Evolutionary conservation across 2,797 vertebrate species (phyloP).

Genomic region (Sphenodon punctatus): DNA sequence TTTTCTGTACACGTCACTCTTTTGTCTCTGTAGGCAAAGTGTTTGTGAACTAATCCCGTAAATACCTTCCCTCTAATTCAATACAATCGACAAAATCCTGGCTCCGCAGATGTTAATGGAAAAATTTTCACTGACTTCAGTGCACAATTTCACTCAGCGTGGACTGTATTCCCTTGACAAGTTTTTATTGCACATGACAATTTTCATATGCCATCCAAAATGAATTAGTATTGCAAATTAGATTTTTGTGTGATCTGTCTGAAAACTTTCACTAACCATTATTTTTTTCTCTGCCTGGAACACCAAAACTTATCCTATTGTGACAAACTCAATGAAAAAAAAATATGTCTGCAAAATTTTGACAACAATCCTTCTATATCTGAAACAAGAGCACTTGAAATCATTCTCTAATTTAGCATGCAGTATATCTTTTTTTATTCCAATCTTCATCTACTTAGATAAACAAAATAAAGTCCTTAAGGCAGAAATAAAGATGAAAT

Average conservation of each 20-base stretch:
- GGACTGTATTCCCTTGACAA: constrained; percentile 53
- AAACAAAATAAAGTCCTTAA: too few relatives aligned
- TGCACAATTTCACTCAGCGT: too few relatives aligned
- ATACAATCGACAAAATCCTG: too few relatives aligned
- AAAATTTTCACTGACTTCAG: too few relatives aligned
- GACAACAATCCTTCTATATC: background rate
- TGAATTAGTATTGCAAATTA: constrained; percentile 22
- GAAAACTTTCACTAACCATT: background rate
- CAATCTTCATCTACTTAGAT: background rate
- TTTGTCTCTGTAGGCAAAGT: too few relatives aligned
- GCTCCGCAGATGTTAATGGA: too few relatives aligned
- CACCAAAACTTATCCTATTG: too few relatives aligned
- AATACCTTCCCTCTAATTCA: too few relatives aligned
- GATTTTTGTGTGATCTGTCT: constrained; percentile 3
- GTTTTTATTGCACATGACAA: background rate
- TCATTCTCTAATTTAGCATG: background rate
- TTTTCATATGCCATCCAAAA: background rate
- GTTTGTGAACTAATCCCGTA: too few relatives aligned
- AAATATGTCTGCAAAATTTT: background rate
- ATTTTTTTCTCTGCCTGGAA: too few relatives aligned
- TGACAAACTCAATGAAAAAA: too few relatives aligned
- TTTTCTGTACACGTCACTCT: constrained; percentile 16
- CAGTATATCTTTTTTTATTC: background rate
- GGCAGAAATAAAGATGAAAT: too few relatives aligned
- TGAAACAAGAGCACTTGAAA: background rate